Conservation (phyloP, 2,888 invertebrate species). For the Tridacna gigas region DNA sequence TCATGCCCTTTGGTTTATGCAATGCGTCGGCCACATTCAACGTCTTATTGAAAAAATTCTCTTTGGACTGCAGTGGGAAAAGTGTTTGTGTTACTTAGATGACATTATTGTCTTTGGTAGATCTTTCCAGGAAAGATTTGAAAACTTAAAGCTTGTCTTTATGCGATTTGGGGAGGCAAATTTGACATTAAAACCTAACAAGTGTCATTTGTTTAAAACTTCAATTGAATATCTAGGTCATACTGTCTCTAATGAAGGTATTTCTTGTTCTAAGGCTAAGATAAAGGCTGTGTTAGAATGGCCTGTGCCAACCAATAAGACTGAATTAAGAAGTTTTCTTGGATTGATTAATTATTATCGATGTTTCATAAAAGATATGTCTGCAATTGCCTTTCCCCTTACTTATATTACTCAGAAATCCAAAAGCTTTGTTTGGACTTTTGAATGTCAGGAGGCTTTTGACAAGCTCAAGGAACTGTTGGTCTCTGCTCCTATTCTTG, state of each 20-base stretch:
- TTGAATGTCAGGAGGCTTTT: neutral
- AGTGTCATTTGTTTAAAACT: slow-evolving; percentile 56
- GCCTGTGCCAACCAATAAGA: slow-evolving; percentile 30
- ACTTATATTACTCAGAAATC: slow-evolving; percentile 30
- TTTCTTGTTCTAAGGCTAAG: slow-evolving; percentile 45
- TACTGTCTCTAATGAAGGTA: slow-evolving; percentile 46
- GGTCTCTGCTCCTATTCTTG: neutral
- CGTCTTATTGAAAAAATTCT: slow-evolving; percentile 49
- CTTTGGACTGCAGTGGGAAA: slow-evolving; percentile 26
- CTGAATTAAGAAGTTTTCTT: slow-evolving; percentile 42
- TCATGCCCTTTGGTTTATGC: slow-evolving; percentile 55
- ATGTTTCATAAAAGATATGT: slow-evolving; percentile 45
- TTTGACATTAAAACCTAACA: slow-evolving; percentile 57
- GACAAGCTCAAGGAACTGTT: neutral
- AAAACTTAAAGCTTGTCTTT: slow-evolving; percentile 47
- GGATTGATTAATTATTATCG: slow-evolving; percentile 53
- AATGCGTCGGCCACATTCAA: slow-evolving; percentile 47
- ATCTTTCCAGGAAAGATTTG: slow-evolving; percentile 34
- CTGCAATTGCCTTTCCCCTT: slow-evolving; percentile 44
- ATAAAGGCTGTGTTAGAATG: slow-evolving; percentile 44
- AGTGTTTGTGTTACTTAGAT: slow-evolving; percentile 47
- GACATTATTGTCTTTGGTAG: slow-evolving; percentile 45
- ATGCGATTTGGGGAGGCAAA: slow-evolving; percentile 37
- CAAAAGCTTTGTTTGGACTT: slow-evolving; percentile 10
- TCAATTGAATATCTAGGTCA: slow-evolving; percentile 52